Percentiles rank a stretch among this genome's conserved stretches.
Evolutionary conservation across 1,140 invertebrate genomes (phyloP).

Genomic region (Plodia interpunctella): DNA sequence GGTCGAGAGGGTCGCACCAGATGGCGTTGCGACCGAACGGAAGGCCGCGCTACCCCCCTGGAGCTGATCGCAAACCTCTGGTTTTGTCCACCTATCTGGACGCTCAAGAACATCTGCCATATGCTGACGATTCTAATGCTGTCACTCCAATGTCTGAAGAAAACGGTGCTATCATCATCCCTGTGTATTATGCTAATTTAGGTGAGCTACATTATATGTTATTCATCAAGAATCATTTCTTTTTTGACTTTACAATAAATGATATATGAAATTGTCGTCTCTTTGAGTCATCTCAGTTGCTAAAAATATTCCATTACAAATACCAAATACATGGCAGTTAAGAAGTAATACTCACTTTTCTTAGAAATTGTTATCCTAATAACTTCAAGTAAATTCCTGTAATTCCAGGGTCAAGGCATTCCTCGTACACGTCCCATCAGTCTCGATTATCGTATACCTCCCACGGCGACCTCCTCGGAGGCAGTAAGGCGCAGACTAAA

Average conservation of each 20-base stretch:
- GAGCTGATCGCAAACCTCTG: constrained; percentile 93
- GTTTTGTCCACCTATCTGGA: constrained; percentile 96
- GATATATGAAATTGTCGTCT: too few species aligned
- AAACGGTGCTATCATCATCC: constrained; percentile 95
- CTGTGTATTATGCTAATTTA: constrained; percentile 90
- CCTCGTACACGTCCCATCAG: constrained; percentile 95
- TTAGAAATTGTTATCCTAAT: too few species aligned
- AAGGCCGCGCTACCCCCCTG: constrained; percentile 81
- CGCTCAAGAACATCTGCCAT: constrained; percentile 96
- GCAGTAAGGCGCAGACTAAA: constrained; percentile 87
- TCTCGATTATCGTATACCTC: constrained; percentile 95
- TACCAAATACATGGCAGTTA: too few species aligned
- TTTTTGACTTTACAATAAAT: too few species aligned
- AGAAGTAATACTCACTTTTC: too few species aligned
- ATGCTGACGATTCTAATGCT: constrained; percentile 97
- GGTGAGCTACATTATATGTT: constrained; percentile 54
- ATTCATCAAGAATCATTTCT: too few species aligned
- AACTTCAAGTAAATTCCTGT: too few species aligned
- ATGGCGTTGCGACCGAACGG: constrained; percentile 89
- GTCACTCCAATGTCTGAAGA: constrained; percentile 99
- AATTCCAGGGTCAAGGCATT: constrained; percentile 87
- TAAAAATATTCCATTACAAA: too few species aligned
- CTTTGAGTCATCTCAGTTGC: too few species aligned
- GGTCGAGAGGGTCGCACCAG: constrained; percentile 93
- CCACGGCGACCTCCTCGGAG: constrained; percentile 91